phyloP scores from a whole-genome alignment of 2,113 vertebrate species.

The Trogon surrucura region DNA sequence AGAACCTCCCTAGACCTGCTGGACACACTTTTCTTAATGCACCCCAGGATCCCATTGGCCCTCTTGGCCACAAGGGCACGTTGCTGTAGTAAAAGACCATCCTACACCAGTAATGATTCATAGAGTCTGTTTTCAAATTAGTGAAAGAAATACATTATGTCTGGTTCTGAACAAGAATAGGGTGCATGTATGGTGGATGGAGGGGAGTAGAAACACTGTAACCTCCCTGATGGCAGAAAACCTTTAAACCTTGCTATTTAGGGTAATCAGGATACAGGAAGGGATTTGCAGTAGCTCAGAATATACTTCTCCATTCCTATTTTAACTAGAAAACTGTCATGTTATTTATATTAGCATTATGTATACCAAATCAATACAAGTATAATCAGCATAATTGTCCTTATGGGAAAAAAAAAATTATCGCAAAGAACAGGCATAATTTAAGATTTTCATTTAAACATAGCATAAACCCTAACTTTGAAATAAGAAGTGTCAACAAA shows the following conservation, averaged over 20 bases:
- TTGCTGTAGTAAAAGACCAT: neutral
- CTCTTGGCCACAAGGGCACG: no score
- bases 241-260: neutral
- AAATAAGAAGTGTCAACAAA: slow-evolving; percentile 14
- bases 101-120: neutral
- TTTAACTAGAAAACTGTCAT: neutral
- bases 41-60: no score
- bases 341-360: neutral
- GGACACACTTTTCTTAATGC: no score
- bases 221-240: neutral
- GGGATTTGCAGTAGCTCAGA: neutral
- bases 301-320: neutral
- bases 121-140: neutral
- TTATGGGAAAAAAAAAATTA: neutral
- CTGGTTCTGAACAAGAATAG: neutral
- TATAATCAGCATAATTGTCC: neutral
- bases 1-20: no score
- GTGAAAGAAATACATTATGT: neutral
- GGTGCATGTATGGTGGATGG: neutral
- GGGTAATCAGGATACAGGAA: neutral
- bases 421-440: neutral
- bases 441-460: slow-evolving; percentile 35
- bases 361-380: neutral
- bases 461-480: neutral
- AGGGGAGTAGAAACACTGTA: neutral